Evolutionary conservation across 2,797 vertebrate genomes (phyloP).

Genomic region (Liparis tanakae): DNA sequence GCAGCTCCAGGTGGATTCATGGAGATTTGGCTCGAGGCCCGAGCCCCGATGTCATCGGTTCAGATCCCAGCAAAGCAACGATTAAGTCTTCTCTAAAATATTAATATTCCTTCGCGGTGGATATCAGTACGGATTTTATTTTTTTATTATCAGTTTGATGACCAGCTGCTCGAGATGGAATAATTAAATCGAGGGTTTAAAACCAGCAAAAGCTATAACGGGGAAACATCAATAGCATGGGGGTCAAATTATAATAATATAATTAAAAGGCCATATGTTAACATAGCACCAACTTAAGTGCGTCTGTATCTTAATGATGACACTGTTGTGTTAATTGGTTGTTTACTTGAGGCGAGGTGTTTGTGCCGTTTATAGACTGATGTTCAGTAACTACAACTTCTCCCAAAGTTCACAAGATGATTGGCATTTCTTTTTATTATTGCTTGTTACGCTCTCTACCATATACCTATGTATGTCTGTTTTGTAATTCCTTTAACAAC

Average conservation of each 20-base stretch:
- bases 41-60: slow-evolving; percentile 44
- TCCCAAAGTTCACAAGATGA: no score
- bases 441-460: no score
- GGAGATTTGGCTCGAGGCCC: slow-evolving; percentile 30
- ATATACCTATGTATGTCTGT: no score
- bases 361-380: no score
- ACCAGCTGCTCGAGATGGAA: background rate
- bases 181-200: background rate
- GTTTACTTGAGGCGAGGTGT: no score
- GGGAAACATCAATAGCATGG: background rate
- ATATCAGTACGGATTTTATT: background rate
- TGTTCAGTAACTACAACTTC: no score
- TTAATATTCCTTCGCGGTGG: slow-evolving; percentile 2
- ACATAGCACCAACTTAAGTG: background rate
- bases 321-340: background rate
- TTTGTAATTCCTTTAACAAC: background rate
- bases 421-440: no score
- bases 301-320: background rate
- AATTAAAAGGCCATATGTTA: background rate
- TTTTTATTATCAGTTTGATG: background rate
- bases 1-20: slow-evolving; percentile 58
- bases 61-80: slow-evolving; percentile 33
- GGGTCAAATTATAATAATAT: background rate
- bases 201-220: background rate
- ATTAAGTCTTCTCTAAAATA: slow-evolving; percentile 21